Percentiles rank a stretch among this genome's conserved stretches.
These are phyloP conservation scores for Molossus molossus DNA, from an alignment of 2,797 vertebrate species.

Conservation along the genomic window DNA sequence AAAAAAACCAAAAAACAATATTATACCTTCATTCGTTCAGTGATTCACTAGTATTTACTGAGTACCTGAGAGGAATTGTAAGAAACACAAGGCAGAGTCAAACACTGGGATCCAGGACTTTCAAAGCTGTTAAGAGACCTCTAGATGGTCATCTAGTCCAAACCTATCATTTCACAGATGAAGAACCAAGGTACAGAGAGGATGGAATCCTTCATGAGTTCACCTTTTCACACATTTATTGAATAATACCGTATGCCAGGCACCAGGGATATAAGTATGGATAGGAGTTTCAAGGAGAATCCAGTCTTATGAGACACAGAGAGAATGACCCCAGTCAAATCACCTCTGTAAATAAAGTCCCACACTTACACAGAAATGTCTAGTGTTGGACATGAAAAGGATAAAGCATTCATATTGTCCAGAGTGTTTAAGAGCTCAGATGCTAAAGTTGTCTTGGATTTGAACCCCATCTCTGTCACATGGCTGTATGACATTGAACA, in stretches of 20 bases:
- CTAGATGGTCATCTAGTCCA: slow-evolving; percentile 54
- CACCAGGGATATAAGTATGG: slow-evolving; percentile 26
- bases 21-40: neutral
- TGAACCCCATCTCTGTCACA: slow-evolving; percentile 21
- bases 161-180: slow-evolving; percentile 64
- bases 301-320: slow-evolving; percentile 6
- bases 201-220: slow-evolving; percentile 42
- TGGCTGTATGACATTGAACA: neutral
- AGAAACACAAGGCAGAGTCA: slow-evolving; percentile 58
- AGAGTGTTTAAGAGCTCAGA: slow-evolving; percentile 7
- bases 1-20: neutral
- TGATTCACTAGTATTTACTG: slow-evolving; percentile 44
- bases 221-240: slow-evolving; percentile 50
- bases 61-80: neutral
- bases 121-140: slow-evolving; percentile 52
- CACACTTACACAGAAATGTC: neutral
- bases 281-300: slow-evolving; percentile 51
- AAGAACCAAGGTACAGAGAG: slow-evolving; percentile 45
- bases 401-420: neutral
- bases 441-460: neutral
- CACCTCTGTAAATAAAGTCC: slow-evolving; percentile 10
- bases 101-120: slow-evolving; percentile 49
- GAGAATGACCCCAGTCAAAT: neutral
- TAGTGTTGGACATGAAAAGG: neutral
- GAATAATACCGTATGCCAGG: slow-evolving; percentile 39